These are phyloP conservation scores for Todus mexicanus DNA, from an alignment of 2,797 vertebrate species.

Conservation along the genomic window DNA sequence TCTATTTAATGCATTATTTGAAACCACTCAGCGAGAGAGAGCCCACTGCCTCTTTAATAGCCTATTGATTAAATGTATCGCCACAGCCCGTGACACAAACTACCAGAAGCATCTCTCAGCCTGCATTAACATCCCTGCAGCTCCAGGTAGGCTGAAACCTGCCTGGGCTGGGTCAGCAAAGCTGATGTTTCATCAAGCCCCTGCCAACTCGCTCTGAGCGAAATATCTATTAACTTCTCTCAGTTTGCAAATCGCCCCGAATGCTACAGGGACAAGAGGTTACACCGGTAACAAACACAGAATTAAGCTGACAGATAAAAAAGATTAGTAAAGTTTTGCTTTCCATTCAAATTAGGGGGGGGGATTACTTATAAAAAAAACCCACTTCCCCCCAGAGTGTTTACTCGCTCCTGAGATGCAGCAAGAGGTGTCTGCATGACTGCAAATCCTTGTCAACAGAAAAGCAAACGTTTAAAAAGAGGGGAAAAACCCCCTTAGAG, in stretches of 20 bases:
- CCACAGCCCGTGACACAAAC: not conserved
- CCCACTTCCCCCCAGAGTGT: not conserved
- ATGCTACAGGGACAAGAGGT: not conserved
- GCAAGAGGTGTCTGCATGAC: not conserved
- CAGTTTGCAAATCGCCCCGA: not conserved
- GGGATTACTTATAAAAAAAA: not conserved
- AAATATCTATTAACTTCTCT: not conserved
- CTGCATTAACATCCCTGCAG: not conserved
- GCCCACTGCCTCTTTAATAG: not conserved
- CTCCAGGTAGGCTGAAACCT: not conserved
- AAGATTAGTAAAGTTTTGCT: not conserved
- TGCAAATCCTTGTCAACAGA: not conserved
- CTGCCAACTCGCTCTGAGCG: not conserved
- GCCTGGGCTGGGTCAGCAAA: not conserved
- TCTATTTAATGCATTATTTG: not conserved
- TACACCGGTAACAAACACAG: not conserved
- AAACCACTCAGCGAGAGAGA: not conserved
- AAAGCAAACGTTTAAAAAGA: constrained; percentile 2
- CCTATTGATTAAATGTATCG: not conserved
- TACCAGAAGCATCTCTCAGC: not conserved
- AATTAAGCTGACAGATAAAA: not conserved
- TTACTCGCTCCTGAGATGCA: not conserved
- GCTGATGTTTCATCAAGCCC: not conserved
- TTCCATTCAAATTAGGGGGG: not conserved
- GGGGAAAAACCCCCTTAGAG: not conserved